Evolutionary conservation across 1,140 invertebrate species (phyloP).

Genomic region (Atta colombica): DNA sequence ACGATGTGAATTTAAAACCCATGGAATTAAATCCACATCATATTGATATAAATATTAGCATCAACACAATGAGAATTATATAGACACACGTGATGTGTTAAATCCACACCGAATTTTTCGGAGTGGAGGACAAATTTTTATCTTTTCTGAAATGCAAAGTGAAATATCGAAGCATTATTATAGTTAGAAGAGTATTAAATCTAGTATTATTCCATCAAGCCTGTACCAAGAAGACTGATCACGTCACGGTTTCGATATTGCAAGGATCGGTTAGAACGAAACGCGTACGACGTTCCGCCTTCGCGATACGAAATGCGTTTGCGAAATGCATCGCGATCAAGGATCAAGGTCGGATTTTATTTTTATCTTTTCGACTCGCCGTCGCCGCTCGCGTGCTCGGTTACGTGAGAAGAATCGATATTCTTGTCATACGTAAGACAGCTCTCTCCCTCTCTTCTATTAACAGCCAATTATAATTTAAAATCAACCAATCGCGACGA

Average conservation of each 20-base stretch:
- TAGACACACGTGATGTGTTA: too few relatives aligned
- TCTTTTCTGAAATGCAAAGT: too few relatives aligned
- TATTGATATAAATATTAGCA: too few relatives aligned
- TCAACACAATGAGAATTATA: too few relatives aligned
- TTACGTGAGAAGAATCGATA: slow-evolving; percentile 45
- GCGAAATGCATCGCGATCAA: slow-evolving; percentile 55
- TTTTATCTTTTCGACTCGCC: slow-evolving; percentile 49
- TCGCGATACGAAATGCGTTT: slow-evolving; percentile 24
- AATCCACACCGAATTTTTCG: too few relatives aligned
- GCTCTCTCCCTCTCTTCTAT: not conserved
- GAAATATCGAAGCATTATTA: too few relatives aligned
- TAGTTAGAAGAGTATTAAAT: too few relatives aligned
- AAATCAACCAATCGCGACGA: not conserved
- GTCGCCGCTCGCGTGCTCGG: not conserved
- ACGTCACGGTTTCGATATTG: not conserved
- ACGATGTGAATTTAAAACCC: too few relatives aligned
- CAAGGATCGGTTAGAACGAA: not conserved
- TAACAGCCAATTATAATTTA: slow-evolving; percentile 33
- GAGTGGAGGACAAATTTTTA: too few relatives aligned
- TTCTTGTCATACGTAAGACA: not conserved
- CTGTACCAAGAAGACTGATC: not conserved
- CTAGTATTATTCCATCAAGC: too few relatives aligned
- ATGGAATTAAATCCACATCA: too few relatives aligned
- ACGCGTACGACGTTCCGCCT: not conserved
- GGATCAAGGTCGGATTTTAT: slow-evolving; percentile 62